Evolutionary conservation across 2,888 invertebrate genomes (phyloP), one percentile per base, ranked within the genome.

Genomic region (Caenorhabditis sp.): DNA sequence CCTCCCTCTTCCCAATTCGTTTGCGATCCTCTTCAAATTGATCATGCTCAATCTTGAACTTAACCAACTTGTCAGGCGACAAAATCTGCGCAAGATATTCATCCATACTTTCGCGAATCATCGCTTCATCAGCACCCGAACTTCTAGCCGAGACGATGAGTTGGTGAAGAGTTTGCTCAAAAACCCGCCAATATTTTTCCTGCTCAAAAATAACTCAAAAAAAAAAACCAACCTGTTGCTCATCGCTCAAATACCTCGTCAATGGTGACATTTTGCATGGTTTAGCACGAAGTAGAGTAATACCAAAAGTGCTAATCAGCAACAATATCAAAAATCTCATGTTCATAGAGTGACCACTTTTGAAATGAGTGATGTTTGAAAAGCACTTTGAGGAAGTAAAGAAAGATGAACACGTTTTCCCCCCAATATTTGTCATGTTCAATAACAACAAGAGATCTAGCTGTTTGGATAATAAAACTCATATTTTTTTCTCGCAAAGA

Each of bases 251-350:
- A 21, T 58, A 73, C 19, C 23, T 62, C 1, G 73, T 69, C 43
- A 73, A 31, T 50, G 73, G 73, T 31, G 73, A 73, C 73, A 73
- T 73, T 69, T 62, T 62, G 24, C 73, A 73, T n/a, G 73, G 73
- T 31, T n/a, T n/a, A n/a, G 49, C 66, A 37, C 50, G 4, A 12
- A n/a, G 53, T 23, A 53, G 19, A 19, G 2, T n/a, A 17, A 62
- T 27, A 8, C 27, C 53, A 36, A 66, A 50, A 24, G 59, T 59
- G 51, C 50, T 23, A 21, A 50, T 26, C 26, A 54, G 59, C 58
- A 51, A 10, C 10, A 27, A 17, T 12, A 55, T 5, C 26, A 36
- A 14, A 36, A 58, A 36, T 26, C 10, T 53, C 21, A 53, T 50
- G 17, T 1, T 50, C 17, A 50, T 23, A 21, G 27, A 19, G 57